phyloP scores from a whole-genome alignment of 2,797 vertebrate species.

The Parotocinclus haroldoi region DNA sequence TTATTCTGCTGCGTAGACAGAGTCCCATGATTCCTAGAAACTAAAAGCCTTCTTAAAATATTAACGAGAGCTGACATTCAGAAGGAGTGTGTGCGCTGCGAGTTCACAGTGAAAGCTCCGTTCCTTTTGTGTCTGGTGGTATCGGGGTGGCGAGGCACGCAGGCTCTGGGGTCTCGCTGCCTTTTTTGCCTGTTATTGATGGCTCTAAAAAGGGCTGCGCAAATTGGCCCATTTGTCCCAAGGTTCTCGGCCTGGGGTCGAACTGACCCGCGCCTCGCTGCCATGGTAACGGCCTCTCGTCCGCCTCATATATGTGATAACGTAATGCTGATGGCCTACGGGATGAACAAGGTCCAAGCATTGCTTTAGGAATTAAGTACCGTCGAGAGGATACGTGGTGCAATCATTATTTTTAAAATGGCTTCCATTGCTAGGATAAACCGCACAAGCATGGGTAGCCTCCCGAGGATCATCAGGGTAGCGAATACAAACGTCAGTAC shows the following conservation, averaged over 20 bases:
- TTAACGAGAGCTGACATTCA: constrained; percentile 8
- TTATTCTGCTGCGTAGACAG: background rate
- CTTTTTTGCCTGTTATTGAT: constrained; percentile 45
- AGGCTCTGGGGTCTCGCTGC: constrained; percentile 41
- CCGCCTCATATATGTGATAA: constrained; percentile 38
- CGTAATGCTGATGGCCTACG: constrained; percentile 41
- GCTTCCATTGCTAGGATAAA: background rate
- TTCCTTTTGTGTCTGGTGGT: constrained; percentile 2
- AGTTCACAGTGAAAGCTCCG: background rate
- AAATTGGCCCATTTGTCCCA: constrained; percentile 49
- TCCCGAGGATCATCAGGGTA: background rate
- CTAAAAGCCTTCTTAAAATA: constrained; percentile 20
- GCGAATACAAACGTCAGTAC: too few relatives aligned
- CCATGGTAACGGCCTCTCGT: constrained; percentile 49
- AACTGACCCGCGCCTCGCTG: constrained; percentile 39
- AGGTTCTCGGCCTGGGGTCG: constrained; percentile 43
- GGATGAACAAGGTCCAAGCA: constrained; percentile 29
- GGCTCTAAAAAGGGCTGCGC: constrained; percentile 47
- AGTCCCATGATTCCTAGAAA: constrained; percentile 5
- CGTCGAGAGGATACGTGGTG: background rate
- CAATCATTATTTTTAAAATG: background rate
- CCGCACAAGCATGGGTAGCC: background rate
- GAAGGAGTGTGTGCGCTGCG: background rate
- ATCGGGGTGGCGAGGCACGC: constrained; percentile 15
- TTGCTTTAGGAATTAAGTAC: constrained; percentile 2